A percentile compares a stretch with the other conserved stretches of the same genome.
phyloP scores from a whole-genome alignment of 2,113 vertebrate genomes.

The Bos taurus region DNA sequence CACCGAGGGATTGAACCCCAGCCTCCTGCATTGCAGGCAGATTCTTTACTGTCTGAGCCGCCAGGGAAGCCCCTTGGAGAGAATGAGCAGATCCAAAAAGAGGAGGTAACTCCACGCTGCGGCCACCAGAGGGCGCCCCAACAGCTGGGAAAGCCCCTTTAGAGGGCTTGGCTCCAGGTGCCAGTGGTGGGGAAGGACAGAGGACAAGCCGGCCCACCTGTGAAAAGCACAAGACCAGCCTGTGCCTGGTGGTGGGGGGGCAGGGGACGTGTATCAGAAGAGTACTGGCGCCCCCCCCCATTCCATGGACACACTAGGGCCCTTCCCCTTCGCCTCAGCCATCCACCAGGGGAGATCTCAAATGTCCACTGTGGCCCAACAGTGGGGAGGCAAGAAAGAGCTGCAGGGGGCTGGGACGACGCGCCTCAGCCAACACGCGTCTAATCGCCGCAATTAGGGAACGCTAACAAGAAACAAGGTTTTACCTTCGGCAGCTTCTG shows the following conservation, averaged over 20 bases:
- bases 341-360: not conserved
- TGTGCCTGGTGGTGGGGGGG: not conserved
- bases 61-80: not conserved
- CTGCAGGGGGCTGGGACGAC: not conserved
- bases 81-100: not conserved
- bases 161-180: not conserved
- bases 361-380: constrained; percentile 9
- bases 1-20: not conserved
- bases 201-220: not conserved
- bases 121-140: constrained; percentile 16
- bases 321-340: not conserved
- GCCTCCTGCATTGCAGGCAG: not conserved
- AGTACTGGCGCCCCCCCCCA: not conserved
- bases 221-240: not conserved
- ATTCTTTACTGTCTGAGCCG: not conserved
- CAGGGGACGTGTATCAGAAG: fast-evolving
- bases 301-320: not conserved
- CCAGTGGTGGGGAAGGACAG: not conserved
- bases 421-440: constrained; percentile 43
- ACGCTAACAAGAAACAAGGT: constrained; percentile 70
- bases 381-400: constrained; percentile 3
- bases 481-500: constrained; percentile 98
- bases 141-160: not conserved
- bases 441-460: constrained; percentile 70
- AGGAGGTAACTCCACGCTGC: not conserved